Evolutionary conservation across 2,888 invertebrate species (phyloP).

Genomic region (Drosophila emarginata): DNA sequence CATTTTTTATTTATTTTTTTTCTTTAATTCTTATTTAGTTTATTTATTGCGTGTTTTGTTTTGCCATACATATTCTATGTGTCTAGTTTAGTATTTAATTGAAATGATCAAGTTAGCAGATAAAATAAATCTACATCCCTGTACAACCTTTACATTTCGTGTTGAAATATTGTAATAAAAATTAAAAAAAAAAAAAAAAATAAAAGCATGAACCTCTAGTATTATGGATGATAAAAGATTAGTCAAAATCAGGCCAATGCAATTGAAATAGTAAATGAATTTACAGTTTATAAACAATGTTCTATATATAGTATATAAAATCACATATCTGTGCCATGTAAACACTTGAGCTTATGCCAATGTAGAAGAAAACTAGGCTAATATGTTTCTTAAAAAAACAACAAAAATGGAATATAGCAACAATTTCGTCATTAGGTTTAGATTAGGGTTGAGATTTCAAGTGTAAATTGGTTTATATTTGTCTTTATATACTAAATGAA

Average conservation of each 20-base stretch:
- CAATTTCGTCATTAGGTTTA: neutral
- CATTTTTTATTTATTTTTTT: constrained; percentile 16
- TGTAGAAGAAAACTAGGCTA: neutral
- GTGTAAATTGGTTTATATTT: no score
- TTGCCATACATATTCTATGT: constrained; percentile 16
- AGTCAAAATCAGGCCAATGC: no score
- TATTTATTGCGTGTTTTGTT: constrained; percentile 51
- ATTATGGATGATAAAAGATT: neutral
- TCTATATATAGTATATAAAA: constrained; percentile 5
- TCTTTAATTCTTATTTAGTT: constrained; percentile 43
- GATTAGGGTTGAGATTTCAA: no score
- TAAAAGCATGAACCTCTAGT: constrained; percentile 5
- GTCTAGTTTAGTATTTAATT: constrained; percentile 35
- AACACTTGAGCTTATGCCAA: constrained; percentile 5
- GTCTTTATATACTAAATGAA: no score
- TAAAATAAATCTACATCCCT: constrained; percentile 26
- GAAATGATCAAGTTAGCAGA: constrained; percentile 41
- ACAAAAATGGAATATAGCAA: neutral
- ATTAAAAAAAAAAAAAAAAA: constrained; percentile 13
- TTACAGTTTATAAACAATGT: neutral
- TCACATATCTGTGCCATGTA: constrained; percentile 8
- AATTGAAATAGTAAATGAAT: constrained; percentile 4
- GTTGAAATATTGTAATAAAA: constrained; percentile 63
- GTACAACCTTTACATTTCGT: constrained; percentile 25
- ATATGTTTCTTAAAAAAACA: neutral